Conservation (phyloP, 2,797 vertebrate genomes). For the Synanceia verrucosa region DNA sequence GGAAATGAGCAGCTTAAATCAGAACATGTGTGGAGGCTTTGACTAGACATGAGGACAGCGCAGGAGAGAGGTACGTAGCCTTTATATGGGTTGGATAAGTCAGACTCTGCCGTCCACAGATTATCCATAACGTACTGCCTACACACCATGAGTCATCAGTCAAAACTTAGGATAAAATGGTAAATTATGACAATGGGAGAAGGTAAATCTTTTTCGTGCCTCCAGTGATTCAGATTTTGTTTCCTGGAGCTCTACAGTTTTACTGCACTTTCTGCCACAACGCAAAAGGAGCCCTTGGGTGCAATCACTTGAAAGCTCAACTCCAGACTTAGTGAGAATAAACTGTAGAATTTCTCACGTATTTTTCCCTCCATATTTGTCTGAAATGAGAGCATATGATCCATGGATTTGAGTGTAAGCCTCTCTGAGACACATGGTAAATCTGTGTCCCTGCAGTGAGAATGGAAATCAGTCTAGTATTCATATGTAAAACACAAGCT, state of each 20-base stretch:
- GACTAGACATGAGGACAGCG: conserved; percentile 40
- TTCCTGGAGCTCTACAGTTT: conserved; percentile 31
- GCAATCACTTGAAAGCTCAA: conserved; percentile 25
- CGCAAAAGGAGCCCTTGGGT: conserved; percentile 12
- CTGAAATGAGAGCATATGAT: neutral
- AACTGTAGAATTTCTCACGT: conserved; percentile 31
- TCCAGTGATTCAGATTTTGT: conserved; percentile 20
- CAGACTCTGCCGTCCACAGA: conserved; percentile 24
- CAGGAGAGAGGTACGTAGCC: conserved; percentile 24
- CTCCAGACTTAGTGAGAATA: conserved; percentile 11
- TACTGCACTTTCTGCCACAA: conserved; percentile 26
- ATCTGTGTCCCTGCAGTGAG: conserved; percentile 1
- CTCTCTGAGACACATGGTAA: neutral
- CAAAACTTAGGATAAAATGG: conserved; percentile 29
- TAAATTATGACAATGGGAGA: conserved; percentile 40
- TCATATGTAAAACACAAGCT: neutral
- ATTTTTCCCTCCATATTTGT: neutral
- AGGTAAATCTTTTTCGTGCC: conserved; percentile 36
- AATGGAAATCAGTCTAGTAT: neutral
- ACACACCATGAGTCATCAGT: conserved; percentile 35
- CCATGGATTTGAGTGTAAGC: neutral
- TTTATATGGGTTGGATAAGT: conserved; percentile 21
- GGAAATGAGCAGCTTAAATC: conserved; percentile 72
- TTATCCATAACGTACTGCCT: conserved; percentile 26
- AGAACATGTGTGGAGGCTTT: conserved; percentile 68